Evolutionary conservation across 2,888 invertebrate genomes (phyloP).

Genomic region (Mamestra brassicae): DNA sequence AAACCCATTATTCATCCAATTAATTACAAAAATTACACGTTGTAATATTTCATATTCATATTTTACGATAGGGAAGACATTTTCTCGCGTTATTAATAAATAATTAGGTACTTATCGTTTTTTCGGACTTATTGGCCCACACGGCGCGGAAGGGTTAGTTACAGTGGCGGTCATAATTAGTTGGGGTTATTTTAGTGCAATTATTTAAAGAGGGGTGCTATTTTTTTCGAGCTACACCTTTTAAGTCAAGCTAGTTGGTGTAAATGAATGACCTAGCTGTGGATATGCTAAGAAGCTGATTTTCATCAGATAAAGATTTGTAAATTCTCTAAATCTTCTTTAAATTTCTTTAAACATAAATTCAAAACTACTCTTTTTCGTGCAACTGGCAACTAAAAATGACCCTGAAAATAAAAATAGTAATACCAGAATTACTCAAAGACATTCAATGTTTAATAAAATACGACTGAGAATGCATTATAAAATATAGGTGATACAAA

Average conservation of each 20-base stretch:
- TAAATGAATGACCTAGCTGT: background rate
- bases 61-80: slow-evolving; percentile 39
- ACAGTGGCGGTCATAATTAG: slow-evolving; percentile 60
- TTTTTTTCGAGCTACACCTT: background rate
- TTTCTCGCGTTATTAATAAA: slow-evolving; percentile 54
- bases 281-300: background rate
- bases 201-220: background rate
- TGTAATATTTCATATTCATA: slow-evolving; percentile 57
- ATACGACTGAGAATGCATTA: background rate
- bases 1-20: slow-evolving; percentile 20
- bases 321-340: background rate
- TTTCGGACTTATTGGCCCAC: slow-evolving; percentile 68
- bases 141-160: slow-evolving; percentile 47
- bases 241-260: background rate
- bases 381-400: background rate
- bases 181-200: slow-evolving; percentile 28
- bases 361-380: background rate
- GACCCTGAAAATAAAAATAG: slow-evolving; percentile 17
- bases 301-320: background rate
- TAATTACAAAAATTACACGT: slow-evolving; percentile 52
- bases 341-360: no score
- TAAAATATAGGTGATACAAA: slow-evolving; percentile 11
- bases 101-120: slow-evolving; percentile 52
- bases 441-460: background rate
- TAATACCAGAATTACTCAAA: background rate